Evolutionary conservation across 2,113 vertebrate genomes (phyloP).

Genomic region (Montifringilla adamsi): DNA sequence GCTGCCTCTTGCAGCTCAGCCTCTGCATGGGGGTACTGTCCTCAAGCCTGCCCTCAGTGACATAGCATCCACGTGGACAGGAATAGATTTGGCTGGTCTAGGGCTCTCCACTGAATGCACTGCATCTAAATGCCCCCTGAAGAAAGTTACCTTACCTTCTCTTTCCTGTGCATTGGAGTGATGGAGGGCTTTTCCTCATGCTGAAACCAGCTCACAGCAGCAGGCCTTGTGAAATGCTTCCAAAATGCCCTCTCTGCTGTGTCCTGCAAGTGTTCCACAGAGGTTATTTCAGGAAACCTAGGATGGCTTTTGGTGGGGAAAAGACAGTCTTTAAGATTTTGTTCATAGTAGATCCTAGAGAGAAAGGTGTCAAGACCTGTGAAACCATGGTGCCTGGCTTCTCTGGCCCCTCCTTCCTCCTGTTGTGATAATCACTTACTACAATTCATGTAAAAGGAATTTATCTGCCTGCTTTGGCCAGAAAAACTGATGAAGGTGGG

Average conservation of each 20-base stretch:
- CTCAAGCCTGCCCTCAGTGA: not conserved
- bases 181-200: constrained; percentile 72
- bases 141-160: constrained; percentile 69
- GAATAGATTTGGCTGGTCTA: not conserved
- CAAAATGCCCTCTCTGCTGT: not conserved
- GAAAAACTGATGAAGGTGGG: not conserved
- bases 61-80: not conserved
- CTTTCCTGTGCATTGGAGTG: constrained; percentile 57
- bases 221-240: not conserved
- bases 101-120: not conserved
- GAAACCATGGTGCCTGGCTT: not conserved
- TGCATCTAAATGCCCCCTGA: not conserved
- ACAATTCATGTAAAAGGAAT: not conserved
- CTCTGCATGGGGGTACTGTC: not conserved
- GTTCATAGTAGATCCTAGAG: not conserved
- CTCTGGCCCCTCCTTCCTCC: not conserved
- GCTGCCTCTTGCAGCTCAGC: not conserved
- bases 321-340: not conserved
- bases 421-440: not conserved
- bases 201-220: constrained; percentile 62
- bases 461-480: not conserved
- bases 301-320: not conserved
- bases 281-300: not conserved
- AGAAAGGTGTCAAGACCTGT: not conserved
- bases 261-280: constrained; percentile 15